Base-by-base conservation (phyloP, 2,888 invertebrate genomes). In the Gymnoscelis rufifasciata region DNA sequence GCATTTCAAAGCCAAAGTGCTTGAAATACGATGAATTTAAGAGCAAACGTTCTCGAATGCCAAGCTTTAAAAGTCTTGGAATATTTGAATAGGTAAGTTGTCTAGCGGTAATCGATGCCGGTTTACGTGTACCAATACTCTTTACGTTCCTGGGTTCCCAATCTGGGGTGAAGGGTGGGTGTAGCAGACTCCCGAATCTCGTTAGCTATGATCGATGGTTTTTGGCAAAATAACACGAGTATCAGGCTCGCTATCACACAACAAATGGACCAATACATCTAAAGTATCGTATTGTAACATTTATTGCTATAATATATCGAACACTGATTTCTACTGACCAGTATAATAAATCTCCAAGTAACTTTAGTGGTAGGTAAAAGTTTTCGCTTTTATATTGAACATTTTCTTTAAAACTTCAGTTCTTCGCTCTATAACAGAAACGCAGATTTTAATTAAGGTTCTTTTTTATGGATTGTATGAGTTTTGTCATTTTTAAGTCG, bases 191-290 rank as follows among this genome's bases (percentile, higher is more conserved):
- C 39, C 40, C 27, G 50, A 45, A 42, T 68, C 74, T 82, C 74
- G 75, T 81, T 81, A 79, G 62, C 43, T 36, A 57, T 78, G 77
- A 79, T 72, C 65, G 71, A 79, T 78, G 62, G 59, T 52, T 47
- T 46, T 38, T 47, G 44, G 47, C 41, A 44, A 35, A 44, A 43
- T 36, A 31, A 36, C 19, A 29, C 19, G 61, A 66, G 60, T 65
- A 62, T 62, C 56, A 55, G 46, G 51, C 51, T 51, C 55, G 54
- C 60, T 66, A 62, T 62, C 60, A 60, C 49, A 40, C 35, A 51
- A 50, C 54, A 66, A 68, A 70, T 70, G 67, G 64, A 50, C 47
- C 59, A 56, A 70, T 63, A 65, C 52, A 55, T 68, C 64, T 54
- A 36, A 43, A 37, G 35, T 24, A 51, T 47, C 47, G 41, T 23